Percentiles rank a stretch among this genome's conserved stretches.
phyloP scores from a whole-genome alignment of 1,140 invertebrate genomes.

The Battus philenor region DNA sequence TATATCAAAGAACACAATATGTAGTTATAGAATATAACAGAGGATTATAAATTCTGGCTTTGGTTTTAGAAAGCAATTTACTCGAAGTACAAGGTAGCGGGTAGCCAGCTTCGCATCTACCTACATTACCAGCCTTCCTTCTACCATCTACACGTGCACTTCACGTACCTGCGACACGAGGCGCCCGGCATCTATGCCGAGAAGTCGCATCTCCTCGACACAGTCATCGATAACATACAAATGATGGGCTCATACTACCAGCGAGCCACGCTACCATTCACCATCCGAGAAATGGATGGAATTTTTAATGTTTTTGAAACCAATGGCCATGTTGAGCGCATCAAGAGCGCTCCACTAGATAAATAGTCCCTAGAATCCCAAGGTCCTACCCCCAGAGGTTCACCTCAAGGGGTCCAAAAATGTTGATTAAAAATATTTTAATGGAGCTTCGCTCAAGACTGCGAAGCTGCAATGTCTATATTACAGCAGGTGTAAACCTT shows the following conservation, averaged over 20 bases:
- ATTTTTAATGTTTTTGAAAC: constrained; percentile 74
- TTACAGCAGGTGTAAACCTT: constrained; percentile 65
- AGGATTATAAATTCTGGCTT: no score
- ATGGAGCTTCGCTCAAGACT: constrained; percentile 76
- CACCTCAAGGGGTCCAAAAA: no score
- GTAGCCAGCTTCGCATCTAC: constrained; percentile 87
- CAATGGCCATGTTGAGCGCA: constrained; percentile 56
- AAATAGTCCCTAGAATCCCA: no score
- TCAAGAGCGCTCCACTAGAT: no score
- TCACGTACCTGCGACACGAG: constrained; percentile 89
- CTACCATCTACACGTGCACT: constrained; percentile 97
- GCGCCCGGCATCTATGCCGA: constrained; percentile 88
- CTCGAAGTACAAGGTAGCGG: constrained; percentile 86
- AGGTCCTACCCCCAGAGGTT: no score
- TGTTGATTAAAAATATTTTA: constrained; percentile 70
- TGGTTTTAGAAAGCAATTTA: constrained; percentile 82
- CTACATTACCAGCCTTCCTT: constrained; percentile 98
- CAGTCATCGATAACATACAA: constrained; percentile 95
- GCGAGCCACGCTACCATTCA: constrained; percentile 85
- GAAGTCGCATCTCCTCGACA: constrained; percentile 89
- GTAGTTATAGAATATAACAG: no score
- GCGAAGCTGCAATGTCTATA: constrained; percentile 76
- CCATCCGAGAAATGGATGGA: constrained; percentile 79
- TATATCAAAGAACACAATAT: no score
- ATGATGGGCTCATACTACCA: constrained; percentile 89